These are phyloP conservation scores for Catharus ustulatus DNA, from an alignment of 2,797 vertebrate species.

Conservation along the genomic window DNA sequence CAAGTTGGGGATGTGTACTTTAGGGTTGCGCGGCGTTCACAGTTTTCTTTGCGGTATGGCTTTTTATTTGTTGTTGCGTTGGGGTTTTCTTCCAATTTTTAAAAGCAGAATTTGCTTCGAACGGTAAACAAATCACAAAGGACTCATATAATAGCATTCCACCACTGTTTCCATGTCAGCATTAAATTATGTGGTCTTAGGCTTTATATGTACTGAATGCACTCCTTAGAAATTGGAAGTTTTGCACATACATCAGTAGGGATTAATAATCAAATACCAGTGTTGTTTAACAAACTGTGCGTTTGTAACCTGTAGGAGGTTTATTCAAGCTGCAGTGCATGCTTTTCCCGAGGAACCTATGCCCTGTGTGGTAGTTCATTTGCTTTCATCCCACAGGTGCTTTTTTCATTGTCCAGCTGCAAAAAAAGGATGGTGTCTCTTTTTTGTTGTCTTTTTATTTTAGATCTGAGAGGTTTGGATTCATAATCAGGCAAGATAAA, in stretches of 20 bases:
- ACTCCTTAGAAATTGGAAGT: not conserved
- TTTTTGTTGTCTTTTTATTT: not conserved
- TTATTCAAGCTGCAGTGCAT: not conserved
- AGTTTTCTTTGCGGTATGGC: not conserved
- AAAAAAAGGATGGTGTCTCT: not conserved
- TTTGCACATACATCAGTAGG: not conserved
- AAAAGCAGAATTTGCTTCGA: not conserved
- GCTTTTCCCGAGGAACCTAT: not conserved
- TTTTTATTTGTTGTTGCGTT: not conserved
- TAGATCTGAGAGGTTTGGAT: slow-evolving; percentile 6
- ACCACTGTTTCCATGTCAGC: not conserved
- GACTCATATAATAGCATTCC: not conserved
- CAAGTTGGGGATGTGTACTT: not conserved
- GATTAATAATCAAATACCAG: not conserved
- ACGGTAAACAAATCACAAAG: not conserved
- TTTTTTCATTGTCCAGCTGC: slow-evolving; percentile 33
- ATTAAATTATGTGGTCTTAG: not conserved
- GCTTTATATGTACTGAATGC: not conserved
- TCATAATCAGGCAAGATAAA: slow-evolving; percentile 19
- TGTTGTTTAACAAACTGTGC: not conserved
- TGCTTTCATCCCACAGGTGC: slow-evolving; percentile 49
- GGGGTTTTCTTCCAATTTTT: not conserved
- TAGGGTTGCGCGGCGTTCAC: rapidly evolving
- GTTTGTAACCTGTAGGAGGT: slow-evolving; percentile 31
- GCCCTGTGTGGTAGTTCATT: not conserved